Conservation (phyloP, 2,113 vertebrate species). For the Bufo gargarizans region DNA sequence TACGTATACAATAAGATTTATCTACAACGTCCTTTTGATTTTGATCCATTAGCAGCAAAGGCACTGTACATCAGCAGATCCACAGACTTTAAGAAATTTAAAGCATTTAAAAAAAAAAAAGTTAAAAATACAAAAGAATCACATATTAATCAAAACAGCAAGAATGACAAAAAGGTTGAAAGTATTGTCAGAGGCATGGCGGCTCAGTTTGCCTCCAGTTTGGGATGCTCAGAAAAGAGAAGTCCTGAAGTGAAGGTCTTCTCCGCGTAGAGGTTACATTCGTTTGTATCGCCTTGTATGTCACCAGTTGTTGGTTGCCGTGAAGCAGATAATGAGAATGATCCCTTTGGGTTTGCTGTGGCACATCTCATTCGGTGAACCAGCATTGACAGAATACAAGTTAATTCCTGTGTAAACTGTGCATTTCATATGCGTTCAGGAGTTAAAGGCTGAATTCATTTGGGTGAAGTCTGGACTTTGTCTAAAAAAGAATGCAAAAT, state of each 20-base stretch:
- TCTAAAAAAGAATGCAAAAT: slow-evolving; percentile 8
- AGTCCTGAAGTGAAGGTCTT: slow-evolving; percentile 73
- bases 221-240: slow-evolving; percentile 75
- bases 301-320: slow-evolving; percentile 8
- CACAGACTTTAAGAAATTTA: slow-evolving; percentile 82
- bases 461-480: slow-evolving; percentile 7
- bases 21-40: slow-evolving; percentile 85
- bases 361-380: slow-evolving; percentile 22
- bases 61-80: slow-evolving; percentile 91
- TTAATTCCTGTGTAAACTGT: slow-evolving; percentile 30
- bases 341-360: slow-evolving; percentile 38
- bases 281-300: slow-evolving; percentile 60
- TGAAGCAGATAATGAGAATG: slow-evolving; percentile 14
- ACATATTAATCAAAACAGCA: slow-evolving; percentile 84
- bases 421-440: slow-evolving; percentile 30
- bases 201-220: slow-evolving; percentile 76
- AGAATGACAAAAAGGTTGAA: slow-evolving; percentile 80
- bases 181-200: slow-evolving; percentile 78
- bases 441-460: slow-evolving; percentile 33
- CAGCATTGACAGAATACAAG: slow-evolving; percentile 42
- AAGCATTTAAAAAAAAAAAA: slow-evolving; percentile 75
- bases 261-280: slow-evolving; percentile 70
- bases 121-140: slow-evolving; percentile 72
- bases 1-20: slow-evolving; percentile 86
- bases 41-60: slow-evolving; percentile 91